Evolutionary conservation across 2,888 invertebrate species (phyloP), one percentile per base, ranked within the genome.

Genomic region (Chaitophorus viminalis): DNA sequence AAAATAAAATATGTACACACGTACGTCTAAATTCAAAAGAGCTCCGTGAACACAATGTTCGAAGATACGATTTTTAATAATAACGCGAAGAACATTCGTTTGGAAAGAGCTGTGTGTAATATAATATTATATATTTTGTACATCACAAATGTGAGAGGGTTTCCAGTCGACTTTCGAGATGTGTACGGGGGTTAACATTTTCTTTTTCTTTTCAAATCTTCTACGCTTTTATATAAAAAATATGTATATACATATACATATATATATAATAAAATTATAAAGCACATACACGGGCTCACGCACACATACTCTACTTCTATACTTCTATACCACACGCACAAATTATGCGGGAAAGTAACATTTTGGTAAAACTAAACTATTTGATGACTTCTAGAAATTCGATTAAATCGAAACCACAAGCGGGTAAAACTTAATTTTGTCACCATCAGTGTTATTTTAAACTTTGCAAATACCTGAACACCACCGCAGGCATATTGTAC

Each of bases 321-420:
- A n/a, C n/a, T n/a, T n/a, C n/a, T n/a, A n/a, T n/a, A n/a, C 9
- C 1, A 21, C 3, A 54, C 21, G n/a, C 54, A 25, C 18, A 21
- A 25, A 36, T 33, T 46, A 46, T 46, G 46, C 25, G 11, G 4
- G 65, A 65, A 36, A 36, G 25, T 36, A 76, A 76, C 65, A 65
- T 84, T n/a, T 84, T 65, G 39, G 46, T 52, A 52, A 70, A 78
- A 85, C 52, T 29, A 70, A 78, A 85, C 52, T 29, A 54, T 85
- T 78, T 36, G 77, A 78, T 68, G 25, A 84, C 70, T 33, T 39
- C 31, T 36, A 78, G 68, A 86, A 86, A 86, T 72, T 86, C 72
- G 86, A 86, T 86, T 86, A 86, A 86, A 86, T 54, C 72, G 29
- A 21, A 36, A 86, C 70, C 29, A 36, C 36, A 86, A 79, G 39